Evolutionary conservation across 1,140 invertebrate species (phyloP).

Genomic region (Micrasema minimum): DNA sequence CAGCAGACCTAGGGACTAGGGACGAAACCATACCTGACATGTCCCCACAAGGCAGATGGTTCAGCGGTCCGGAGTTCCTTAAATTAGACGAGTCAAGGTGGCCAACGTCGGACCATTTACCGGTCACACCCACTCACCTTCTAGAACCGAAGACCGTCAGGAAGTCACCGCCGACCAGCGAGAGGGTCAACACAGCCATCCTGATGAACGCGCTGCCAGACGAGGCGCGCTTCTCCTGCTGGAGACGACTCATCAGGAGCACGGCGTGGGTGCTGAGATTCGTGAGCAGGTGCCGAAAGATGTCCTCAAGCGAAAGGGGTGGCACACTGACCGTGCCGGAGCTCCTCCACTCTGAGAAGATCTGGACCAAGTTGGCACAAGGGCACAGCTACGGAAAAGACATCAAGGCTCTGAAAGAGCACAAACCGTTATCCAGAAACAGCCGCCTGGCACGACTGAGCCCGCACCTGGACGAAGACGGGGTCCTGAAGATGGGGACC

Average conservation of each 20-base stretch:
- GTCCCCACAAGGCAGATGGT: conserved; percentile 37
- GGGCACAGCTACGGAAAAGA: neutral
- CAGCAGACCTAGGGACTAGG: conserved; percentile 48
- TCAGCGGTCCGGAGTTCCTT: conserved; percentile 50
- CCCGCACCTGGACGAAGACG: neutral
- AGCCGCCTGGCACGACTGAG: neutral
- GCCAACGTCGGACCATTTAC: conserved; percentile 40
- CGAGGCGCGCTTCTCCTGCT: conserved; percentile 32
- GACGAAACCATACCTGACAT: conserved; percentile 5
- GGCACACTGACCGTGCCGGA: conserved; percentile 54
- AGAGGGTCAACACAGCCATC: neutral
- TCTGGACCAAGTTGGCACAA: neutral
- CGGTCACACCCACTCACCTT: too few relatives aligned
- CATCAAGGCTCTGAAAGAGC: neutral
- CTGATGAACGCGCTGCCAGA: conserved; percentile 17
- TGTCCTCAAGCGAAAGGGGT: neutral
- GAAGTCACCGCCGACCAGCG: too few relatives aligned
- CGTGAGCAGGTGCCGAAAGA: neutral
- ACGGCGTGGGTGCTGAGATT: conserved; percentile 35
- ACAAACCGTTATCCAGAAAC: neutral
- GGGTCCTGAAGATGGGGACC: neutral
- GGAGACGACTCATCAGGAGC: conserved; percentile 29
- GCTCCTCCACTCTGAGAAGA: neutral
- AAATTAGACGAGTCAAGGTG: conserved; percentile 33
- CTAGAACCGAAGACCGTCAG: too few relatives aligned